Evolutionary conservation across 2,113 vertebrate species (phyloP).

Genomic region (Penelope pileata): DNA sequence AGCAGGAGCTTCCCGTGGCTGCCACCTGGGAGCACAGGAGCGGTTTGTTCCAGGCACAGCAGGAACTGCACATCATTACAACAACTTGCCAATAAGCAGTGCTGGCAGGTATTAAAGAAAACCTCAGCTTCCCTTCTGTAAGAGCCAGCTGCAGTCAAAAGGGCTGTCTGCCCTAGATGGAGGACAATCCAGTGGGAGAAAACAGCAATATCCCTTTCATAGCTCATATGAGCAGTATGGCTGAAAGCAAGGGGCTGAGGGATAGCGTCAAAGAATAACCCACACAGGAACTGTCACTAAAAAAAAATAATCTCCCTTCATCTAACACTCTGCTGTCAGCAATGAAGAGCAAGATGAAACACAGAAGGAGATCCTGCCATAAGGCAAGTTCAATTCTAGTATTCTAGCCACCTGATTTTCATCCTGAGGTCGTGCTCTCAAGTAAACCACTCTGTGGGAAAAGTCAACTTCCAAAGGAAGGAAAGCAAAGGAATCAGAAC

Average conservation of each 20-base stretch:
- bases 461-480: background rate
- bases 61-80: background rate
- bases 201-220: background rate
- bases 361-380: background rate
- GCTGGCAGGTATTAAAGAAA: fast-evolving
- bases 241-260: background rate
- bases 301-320: background rate
- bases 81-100: background rate
- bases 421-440: background rate
- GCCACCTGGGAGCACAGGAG: background rate
- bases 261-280: background rate
- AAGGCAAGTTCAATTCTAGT: background rate
- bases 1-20: background rate
- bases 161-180: background rate
- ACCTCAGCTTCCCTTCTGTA: background rate
- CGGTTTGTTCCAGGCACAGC: background rate
- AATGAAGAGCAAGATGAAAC: background rate
- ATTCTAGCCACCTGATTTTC: background rate
- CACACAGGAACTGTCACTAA: fast-evolving
- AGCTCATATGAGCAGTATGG: background rate
- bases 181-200: background rate
- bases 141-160: background rate
- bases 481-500: background rate
- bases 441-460: background rate
- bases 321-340: background rate